Conservation (phyloP, 1,140 invertebrate species). For the Olivierus martensii region DNA sequence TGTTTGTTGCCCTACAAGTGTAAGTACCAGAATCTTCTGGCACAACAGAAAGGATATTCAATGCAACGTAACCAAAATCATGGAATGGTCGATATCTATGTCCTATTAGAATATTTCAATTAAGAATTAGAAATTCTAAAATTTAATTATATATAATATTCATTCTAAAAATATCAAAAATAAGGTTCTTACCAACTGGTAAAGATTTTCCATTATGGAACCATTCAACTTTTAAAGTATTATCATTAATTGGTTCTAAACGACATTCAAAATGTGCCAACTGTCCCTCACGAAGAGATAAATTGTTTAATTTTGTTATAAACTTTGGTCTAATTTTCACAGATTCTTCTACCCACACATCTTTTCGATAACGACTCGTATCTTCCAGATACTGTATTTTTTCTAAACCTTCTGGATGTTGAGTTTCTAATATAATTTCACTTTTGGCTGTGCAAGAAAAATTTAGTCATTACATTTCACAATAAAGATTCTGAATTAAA, state of each 20-base stretch:
- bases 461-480: neutral
- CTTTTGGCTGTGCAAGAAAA: slow-evolving; percentile 52
- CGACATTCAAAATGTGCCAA: slow-evolving; percentile 97
- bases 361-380: slow-evolving; percentile 63
- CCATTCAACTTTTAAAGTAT: slow-evolving; percentile 87
- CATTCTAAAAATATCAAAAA: neutral
- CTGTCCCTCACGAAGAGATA: slow-evolving; percentile 71
- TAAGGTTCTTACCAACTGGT: slow-evolving; percentile 48
- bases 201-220: slow-evolving; percentile 79
- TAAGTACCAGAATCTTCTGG: slow-evolving; percentile 89
- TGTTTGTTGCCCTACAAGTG: slow-evolving; percentile 75
- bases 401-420: slow-evolving; percentile 72
- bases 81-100: slow-evolving; percentile 86
- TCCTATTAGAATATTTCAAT: too few species aligned
- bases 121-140: neutral
- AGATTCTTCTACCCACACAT: slow-evolving; percentile 65
- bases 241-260: slow-evolving; percentile 87
- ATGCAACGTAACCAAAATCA: slow-evolving; percentile 87
- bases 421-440: slow-evolving; percentile 65
- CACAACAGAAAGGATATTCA: slow-evolving; percentile 80
- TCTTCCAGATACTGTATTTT: slow-evolving; percentile 86
- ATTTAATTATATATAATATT: neutral
- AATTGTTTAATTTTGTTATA: slow-evolving; percentile 65
- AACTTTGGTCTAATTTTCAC: slow-evolving; percentile 68
- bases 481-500: neutral